phyloP scores from a whole-genome alignment of 2,797 vertebrate species.

The Champsocephalus esox region DNA sequence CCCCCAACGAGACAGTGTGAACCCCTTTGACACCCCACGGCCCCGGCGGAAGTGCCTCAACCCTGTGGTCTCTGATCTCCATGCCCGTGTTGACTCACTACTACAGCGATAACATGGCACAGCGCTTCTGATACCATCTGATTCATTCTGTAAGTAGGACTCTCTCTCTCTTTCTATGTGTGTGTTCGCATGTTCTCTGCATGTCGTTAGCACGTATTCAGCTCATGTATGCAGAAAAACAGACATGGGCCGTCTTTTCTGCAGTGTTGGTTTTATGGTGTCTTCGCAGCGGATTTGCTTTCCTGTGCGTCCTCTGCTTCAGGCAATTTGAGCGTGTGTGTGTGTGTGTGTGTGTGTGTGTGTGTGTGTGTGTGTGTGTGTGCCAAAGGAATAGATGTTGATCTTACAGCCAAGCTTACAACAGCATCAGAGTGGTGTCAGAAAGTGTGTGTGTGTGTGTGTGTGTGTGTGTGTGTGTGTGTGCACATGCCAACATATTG shows the following conservation, averaged over 20 bases:
- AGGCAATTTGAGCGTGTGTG: constrained; percentile 56
- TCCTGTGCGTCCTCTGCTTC: constrained; percentile 71
- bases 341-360: constrained; percentile 17
- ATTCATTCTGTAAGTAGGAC: constrained; percentile 85
- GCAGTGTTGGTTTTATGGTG: constrained; percentile 71
- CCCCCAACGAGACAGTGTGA: constrained; percentile 56
- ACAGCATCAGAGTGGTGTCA: constrained; percentile 75
- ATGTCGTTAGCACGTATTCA: constrained; percentile 61
- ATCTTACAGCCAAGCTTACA: constrained; percentile 80
- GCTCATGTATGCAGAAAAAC: constrained; percentile 44
- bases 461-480: constrained; percentile 26
- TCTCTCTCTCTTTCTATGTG: constrained; percentile 49
- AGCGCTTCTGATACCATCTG: constrained; percentile 77
- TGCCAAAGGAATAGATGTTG: constrained; percentile 76
- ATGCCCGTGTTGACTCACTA: constrained; percentile 69
- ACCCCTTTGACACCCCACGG: constrained; percentile 49
- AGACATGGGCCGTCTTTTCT: constrained; percentile 52
- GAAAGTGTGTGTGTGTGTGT: constrained; percentile 49
- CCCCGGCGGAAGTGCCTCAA: constrained; percentile 54
- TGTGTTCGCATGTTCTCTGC: constrained; percentile 42
- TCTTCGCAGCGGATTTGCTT: constrained; percentile 73
- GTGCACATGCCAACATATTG: constrained; percentile 52
- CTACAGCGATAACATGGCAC: constrained; percentile 72
- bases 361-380: constrained; percentile 43
- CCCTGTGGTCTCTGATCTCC: constrained; percentile 65